These are phyloP conservation scores for Chromobotia macracanthus DNA, from an alignment of 2,797 vertebrate genomes.

Conservation along the genomic window DNA sequence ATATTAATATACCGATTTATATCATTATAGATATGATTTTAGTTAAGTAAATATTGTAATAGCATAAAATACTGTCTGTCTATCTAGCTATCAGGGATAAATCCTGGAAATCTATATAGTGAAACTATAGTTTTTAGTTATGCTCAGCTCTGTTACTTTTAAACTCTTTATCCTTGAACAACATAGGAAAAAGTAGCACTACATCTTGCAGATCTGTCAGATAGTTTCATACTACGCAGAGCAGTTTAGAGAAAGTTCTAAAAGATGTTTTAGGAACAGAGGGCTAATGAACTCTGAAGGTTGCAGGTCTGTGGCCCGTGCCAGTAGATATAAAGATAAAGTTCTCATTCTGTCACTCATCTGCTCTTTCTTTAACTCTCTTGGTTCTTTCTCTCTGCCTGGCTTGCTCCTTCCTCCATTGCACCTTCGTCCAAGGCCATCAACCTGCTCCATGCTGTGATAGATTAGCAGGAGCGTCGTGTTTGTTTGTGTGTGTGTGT, in stretches of 20 bases:
- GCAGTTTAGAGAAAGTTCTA: not conserved
- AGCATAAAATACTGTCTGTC: not conserved
- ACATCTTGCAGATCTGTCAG: not conserved
- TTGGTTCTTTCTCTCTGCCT: conserved; percentile 21
- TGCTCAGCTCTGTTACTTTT: too few species aligned
- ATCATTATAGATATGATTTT: conserved; percentile 1
- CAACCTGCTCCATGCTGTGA: not conserved
- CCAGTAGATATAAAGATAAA: conserved; percentile 16
- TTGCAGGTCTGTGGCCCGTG: not conserved
- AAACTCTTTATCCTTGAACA: not conserved
- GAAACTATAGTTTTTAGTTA: too few species aligned
- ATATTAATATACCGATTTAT: not conserved
- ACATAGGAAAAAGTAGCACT: not conserved
- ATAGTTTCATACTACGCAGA: not conserved
- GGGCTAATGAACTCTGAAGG: conserved; percentile 24
- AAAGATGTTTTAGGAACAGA: not conserved
- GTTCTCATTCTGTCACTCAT: conserved; percentile 31
- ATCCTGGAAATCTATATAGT: too few species aligned
- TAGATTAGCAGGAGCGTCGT: not conserved
- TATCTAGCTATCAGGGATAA: conserved; percentile 19
- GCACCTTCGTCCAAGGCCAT: conserved; percentile 5
- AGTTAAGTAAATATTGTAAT: not conserved
- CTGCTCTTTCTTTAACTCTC: conserved; percentile 22
- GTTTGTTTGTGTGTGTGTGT: conserved; percentile 9
- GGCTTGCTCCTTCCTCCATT: not conserved